Evolutionary conservation across 2,888 invertebrate genomes (phyloP), one percentile per base, ranked within the genome.

Genomic region (Drosophila lacicola): DNA sequence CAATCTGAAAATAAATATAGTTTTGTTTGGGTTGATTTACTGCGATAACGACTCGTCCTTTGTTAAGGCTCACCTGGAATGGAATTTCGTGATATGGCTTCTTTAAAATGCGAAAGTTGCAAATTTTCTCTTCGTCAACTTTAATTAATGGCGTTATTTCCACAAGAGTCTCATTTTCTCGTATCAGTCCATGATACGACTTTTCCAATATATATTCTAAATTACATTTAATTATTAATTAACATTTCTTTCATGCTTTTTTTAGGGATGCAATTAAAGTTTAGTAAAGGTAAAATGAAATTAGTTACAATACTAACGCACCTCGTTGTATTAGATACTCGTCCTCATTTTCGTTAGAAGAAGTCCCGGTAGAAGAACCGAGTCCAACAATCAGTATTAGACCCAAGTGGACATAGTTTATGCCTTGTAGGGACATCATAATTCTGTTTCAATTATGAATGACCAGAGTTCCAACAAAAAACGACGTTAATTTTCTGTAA

Each of bases 81-180:
- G 98, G 98, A 73, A 97, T 97, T 91, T 98, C 98, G 68, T 97
- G 97, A 93, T 97, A 97, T 91, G 97, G 97, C 92, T 97, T 97
- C 93, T 97, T 97, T 67, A 97, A 95, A 85, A 98, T 97, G 87
- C 96, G 95, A 94, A 97, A 98, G 90, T 96, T 96, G 93, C 98
- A 98, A 73, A 97, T 96, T 78, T 95, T 95, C 47, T 95, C 95
- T 55, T 96, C 96, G 46, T 96, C 93, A 56, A 97, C 97, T 87
- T 96, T 94, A 91, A 98, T 98, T 81, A 96, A 94, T n/a, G 98
- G 98, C 72, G 97, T 97, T 89, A 98, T 97, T 93, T 98, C 97
- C 82, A 98, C 98, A 81, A 96, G 93, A 56, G 97, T 97, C 93
- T 97, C 97, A 93, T 98, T 97, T 94, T 98, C 98, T 87, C 96